These are phyloP conservation scores for Formica exsecta DNA, from an alignment of 1,140 invertebrate species.

Conservation along the genomic window DNA sequence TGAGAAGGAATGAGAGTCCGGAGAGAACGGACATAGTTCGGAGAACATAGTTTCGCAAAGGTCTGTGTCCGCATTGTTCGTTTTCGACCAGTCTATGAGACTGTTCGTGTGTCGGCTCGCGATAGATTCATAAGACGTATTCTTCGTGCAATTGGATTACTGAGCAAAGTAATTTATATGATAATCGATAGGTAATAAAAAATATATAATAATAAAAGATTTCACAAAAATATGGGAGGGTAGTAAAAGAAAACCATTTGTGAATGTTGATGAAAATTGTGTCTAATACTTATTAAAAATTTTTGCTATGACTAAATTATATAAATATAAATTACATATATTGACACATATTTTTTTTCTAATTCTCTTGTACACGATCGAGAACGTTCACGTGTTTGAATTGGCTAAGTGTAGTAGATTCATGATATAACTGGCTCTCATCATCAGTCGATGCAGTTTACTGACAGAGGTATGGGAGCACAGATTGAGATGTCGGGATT, in stretches of 20 bases:
- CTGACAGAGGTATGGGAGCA: constrained; percentile 12
- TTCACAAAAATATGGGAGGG: neutral
- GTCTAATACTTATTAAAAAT: constrained; percentile 33
- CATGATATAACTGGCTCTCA: neutral
- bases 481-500: constrained; percentile 13
- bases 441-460: neutral
- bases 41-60: constrained; percentile 44
- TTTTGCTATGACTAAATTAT: neutral
- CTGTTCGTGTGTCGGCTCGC: neutral
- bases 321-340: constrained; percentile 26
- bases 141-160: neutral
- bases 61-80: constrained; percentile 43
- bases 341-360: neutral
- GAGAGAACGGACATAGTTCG: constrained; percentile 31
- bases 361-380: constrained; percentile 11
- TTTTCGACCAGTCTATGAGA: constrained; percentile 34
- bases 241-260: neutral
- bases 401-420: constrained; percentile 18
- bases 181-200: constrained; percentile 20
- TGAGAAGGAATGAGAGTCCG: constrained; percentile 26
- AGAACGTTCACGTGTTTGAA: neutral
- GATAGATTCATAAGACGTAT: constrained; percentile 12
- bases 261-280: neutral
- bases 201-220: neutral
- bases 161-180: neutral